These are phyloP conservation scores for Danio tinwini DNA, from an alignment of 2,797 vertebrate species.

Conservation along the genomic window DNA sequence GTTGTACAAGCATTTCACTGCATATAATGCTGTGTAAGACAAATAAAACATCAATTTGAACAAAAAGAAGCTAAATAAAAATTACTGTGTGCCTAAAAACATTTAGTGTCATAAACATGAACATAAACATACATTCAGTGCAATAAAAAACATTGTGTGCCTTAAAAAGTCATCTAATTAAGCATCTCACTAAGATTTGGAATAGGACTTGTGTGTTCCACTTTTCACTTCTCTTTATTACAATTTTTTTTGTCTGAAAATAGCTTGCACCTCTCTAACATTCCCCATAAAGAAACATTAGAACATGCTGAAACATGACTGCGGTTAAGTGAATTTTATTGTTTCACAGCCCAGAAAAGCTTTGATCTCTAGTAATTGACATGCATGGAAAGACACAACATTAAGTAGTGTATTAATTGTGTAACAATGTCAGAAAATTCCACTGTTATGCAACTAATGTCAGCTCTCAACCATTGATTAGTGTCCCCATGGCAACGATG, in stretches of 20 bases:
- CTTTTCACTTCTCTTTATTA: conserved; percentile 5
- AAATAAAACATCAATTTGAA: no score
- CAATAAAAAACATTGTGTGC: neutral
- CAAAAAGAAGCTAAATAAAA: no score
- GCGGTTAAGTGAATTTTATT: neutral
- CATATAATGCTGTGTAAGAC: no score
- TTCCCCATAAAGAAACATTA: neutral
- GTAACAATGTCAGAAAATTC: neutral
- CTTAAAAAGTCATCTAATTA: neutral
- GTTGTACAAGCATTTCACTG: no score
- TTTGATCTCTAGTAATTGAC: neutral
- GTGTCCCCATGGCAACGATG: conserved; percentile 23
- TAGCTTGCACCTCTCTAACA: neutral
- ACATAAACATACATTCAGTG: no score
- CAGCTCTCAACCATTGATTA: neutral
- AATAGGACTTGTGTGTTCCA: conserved; percentile 3
- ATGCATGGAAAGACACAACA: neutral
- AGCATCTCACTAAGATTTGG: neutral
- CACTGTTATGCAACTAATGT: conserved; percentile 13
- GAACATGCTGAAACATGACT: neutral
- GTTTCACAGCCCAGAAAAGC: neutral
- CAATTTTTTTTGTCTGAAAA: neutral
- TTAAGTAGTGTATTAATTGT: neutral
- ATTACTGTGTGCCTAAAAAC: no score
- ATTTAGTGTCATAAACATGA: no score